Percentiles rank a stretch among this genome's conserved stretches.
These are phyloP conservation scores for Chlamydotis undulata DNA, from an alignment of 2,113 vertebrate genomes.

Conservation along the genomic window DNA sequence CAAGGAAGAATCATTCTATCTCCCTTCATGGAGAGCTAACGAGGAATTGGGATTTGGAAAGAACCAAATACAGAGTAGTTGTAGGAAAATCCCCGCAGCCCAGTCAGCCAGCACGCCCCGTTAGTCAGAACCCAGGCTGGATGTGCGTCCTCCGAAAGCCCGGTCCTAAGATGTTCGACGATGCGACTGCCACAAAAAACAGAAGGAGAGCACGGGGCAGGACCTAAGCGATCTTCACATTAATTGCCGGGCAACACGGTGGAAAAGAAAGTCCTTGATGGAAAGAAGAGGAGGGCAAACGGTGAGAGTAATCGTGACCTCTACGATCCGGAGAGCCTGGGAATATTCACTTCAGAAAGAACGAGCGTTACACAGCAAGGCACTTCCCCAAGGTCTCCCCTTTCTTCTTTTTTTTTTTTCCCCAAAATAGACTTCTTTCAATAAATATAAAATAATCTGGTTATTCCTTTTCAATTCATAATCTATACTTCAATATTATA, in stretches of 20 bases:
- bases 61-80: not conserved
- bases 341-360: not conserved
- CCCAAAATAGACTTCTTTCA: not conserved
- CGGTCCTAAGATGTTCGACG: not conserved
- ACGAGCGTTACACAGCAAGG: not conserved
- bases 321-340: not conserved
- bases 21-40: not conserved
- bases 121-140: not conserved
- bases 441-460: not conserved
- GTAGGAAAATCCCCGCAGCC: not conserved
- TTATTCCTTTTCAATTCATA: not conserved
- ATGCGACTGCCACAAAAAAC: not conserved
- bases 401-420: not conserved
- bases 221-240: not conserved
- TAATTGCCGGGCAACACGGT: conserved; percentile 33
- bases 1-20: not conserved
- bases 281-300: conserved; percentile 8
- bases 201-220: not conserved
- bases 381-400: not conserved
- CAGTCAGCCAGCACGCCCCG: accelerated
- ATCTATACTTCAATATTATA: not conserved
- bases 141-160: not conserved
- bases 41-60: not conserved
- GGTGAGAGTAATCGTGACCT: not conserved
- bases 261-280: not conserved